Conservation (phyloP, 2,797 vertebrate species). For the Parambassis ranga region DNA sequence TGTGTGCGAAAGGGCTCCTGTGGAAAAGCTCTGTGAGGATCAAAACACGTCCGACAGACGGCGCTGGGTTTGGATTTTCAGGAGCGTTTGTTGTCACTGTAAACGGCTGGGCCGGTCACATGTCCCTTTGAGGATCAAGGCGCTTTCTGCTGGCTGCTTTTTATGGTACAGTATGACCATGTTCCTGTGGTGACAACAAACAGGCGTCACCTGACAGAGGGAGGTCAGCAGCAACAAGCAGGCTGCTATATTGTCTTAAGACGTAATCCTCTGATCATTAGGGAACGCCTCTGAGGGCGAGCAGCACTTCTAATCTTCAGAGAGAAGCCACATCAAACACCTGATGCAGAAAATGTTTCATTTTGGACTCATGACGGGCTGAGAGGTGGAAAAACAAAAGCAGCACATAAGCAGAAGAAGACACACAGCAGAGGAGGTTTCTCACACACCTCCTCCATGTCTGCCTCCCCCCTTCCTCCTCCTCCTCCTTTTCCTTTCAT, state of each 20-base stretch:
- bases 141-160: slow-evolving; percentile 1
- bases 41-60: slow-evolving; percentile 12
- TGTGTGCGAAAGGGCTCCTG: slow-evolving; percentile 53
- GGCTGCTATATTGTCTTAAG: slow-evolving; percentile 68
- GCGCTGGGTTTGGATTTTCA: too few species aligned
- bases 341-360: too few species aligned
- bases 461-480: slow-evolving; percentile 28
- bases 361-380: too few species aligned
- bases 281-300: too few species aligned
- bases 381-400: too few species aligned
- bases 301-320: too few species aligned
- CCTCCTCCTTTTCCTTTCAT: slow-evolving; percentile 23
- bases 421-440: slow-evolving; percentile 41
- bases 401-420: slow-evolving; percentile 10
- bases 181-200: slow-evolving; percentile 41
- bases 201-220: slow-evolving; percentile 23
- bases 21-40: slow-evolving; percentile 37
- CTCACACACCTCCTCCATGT: slow-evolving; percentile 50
- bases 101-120: slow-evolving; percentile 55
- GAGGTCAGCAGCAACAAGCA: slow-evolving; percentile 61
- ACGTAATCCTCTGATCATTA: slow-evolving; percentile 59
- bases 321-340: too few species aligned
- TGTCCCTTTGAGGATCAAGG: slow-evolving; percentile 22
- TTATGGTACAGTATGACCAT: background rate
- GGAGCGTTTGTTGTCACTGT: slow-evolving; percentile 63